Base-by-base conservation (phyloP, 2,888 invertebrate species). In the Drosophila nr. perissopoda region DNA sequence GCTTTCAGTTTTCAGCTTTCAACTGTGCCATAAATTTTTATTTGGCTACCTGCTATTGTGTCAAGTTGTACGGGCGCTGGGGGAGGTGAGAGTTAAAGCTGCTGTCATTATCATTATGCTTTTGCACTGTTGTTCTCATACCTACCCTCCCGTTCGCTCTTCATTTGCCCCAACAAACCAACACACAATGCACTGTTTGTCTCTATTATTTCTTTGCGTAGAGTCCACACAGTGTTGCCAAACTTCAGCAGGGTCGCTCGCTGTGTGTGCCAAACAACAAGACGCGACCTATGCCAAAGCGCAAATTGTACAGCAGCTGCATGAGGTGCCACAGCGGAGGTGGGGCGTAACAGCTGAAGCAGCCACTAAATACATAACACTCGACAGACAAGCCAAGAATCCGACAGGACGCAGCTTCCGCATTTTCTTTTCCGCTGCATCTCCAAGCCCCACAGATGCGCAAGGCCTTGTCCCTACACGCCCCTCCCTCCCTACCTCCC, bases 361-460 rank as follows among this genome's bases (percentile, higher is more conserved):
- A 73, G 76, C 86, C 88, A 87, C 90, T 90, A 87, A 90, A 90
- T 87, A 84, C 89, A 90, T 86, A 84, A 80, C 90, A 88, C 84
- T 90, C 83, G 83, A 90, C 81, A 82, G 83, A 90, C 77, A 86
- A 78, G 79, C 90, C 90, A 89, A 85, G 69, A 87, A 89, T 71
- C 86, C 82, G 64, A 84, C 84, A 81, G 73, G 45, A 79, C 67
- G 69, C 86, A 84, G 84, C 82, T 85, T 90, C 84, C 90, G 84
- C 69, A 78, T 89, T 80, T 79, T 85, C 71, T 63, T 64, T 71
- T 60, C 79, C 73, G 58, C 73, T 78, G 82, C 78, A 78, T 58
- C 65, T 80, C 58, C 51, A 34, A 45, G 21, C 8, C n/a, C 11
- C 42, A 40, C 49, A 33, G 6, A 27, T 11, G 8, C 18, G 16